phyloP scores from a whole-genome alignment of 2,113 vertebrate species.

The Toxotes jaculatrix region DNA sequence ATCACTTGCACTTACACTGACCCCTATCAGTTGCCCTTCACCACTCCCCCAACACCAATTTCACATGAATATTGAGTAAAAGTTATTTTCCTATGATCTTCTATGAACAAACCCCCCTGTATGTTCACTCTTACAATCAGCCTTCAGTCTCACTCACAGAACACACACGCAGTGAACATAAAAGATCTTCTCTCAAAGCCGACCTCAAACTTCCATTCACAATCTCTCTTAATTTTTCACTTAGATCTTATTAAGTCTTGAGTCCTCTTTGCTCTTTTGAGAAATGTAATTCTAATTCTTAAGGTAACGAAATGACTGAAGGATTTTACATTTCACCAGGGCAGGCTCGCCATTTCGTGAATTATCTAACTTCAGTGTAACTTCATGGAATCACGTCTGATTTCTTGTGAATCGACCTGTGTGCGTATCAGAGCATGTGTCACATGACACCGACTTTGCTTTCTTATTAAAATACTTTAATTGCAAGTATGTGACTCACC shows the following conservation, averaged over 20 bases:
- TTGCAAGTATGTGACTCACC: neutral
- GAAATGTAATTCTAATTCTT: neutral
- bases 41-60: neutral
- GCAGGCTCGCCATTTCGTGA: neutral
- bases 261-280: constrained; percentile 4
- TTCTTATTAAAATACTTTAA: neutral
- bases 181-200: constrained; percentile 21
- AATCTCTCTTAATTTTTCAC: neutral
- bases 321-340: neutral
- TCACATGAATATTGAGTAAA: constrained; percentile 1
- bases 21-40: constrained; percentile 1
- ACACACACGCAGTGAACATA: constrained; percentile 25
- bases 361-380: neutral
- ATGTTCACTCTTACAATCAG: constrained; percentile 48
- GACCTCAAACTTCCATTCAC: neutral
- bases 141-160: constrained; percentile 46
- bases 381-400: neutral
- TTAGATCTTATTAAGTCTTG: neutral
- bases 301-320: neutral
- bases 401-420: neutral
- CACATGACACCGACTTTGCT: neutral
- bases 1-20: constrained; percentile 16
- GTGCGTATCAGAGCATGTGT: neutral
- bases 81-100: constrained; percentile 49
- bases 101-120: constrained; percentile 33